Conservation (phyloP, 2,888 invertebrate species). For the Sarcophaga carnaria region DNA sequence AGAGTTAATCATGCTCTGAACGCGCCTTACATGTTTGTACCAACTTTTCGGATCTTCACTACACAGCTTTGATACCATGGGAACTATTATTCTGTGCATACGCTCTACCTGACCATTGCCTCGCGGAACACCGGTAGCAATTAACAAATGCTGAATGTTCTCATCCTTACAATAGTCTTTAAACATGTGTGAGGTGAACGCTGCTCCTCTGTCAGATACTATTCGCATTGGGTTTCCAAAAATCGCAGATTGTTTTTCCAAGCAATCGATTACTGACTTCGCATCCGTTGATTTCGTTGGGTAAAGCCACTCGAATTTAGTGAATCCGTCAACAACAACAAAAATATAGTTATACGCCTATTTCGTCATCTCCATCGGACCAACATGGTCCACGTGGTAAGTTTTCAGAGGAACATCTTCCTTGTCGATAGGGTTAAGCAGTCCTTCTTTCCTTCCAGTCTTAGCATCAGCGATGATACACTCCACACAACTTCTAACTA, state of each 20-base stretch:
- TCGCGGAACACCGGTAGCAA: neutral
- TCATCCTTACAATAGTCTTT: neutral
- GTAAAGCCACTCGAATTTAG: too few relatives aligned
- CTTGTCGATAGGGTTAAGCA: too few relatives aligned
- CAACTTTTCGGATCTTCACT: conserved; percentile 5
- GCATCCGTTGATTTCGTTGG: too few relatives aligned
- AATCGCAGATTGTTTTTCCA: conserved; percentile 5
- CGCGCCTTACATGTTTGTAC: conserved; percentile 39
- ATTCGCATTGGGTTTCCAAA: conserved; percentile 1
- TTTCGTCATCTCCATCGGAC: conserved; percentile 2
- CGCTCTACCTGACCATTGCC: conserved; percentile 31
- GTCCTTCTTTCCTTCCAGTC: too few relatives aligned
- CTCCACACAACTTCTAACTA: neutral
- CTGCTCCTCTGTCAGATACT: neutral
- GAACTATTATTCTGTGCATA: conserved; percentile 5
- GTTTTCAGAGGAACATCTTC: too few relatives aligned
- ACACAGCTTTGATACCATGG: neutral
- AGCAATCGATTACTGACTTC: neutral
- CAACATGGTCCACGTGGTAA: neutral
- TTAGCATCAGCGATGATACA: too few relatives aligned
- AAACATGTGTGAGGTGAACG: neutral
- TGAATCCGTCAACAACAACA: neutral
- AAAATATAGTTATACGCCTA: neutral
- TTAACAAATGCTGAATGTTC: conserved; percentile 2
- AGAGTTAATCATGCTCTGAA: conserved; percentile 27